Conservation (phyloP, 2,797 vertebrate genomes). For the Cygnus olor region DNA sequence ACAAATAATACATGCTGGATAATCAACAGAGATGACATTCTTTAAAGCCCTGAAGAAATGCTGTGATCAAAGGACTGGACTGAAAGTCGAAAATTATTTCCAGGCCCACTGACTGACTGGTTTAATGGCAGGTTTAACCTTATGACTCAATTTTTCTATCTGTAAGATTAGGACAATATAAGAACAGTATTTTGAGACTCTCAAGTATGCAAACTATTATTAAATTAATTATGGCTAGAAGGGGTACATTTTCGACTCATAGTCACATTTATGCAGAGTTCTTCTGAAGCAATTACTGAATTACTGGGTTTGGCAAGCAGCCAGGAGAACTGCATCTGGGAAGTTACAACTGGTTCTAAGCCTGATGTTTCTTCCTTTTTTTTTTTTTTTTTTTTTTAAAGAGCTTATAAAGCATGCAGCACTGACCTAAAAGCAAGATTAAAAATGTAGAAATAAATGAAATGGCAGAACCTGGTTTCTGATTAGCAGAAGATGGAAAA, state of each 20-base stretch:
- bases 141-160: not conserved
- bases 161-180: not conserved
- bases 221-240: constrained; percentile 21
- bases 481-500: not conserved
- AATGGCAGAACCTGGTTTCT: not conserved
- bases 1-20: not conserved
- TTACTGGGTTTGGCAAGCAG: constrained; percentile 39
- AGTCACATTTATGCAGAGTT: not conserved
- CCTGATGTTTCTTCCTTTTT: not conserved
- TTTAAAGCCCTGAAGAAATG: constrained; percentile 5
- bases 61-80: not conserved
- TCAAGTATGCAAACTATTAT: not conserved
- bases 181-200: not conserved
- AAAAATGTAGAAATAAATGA: not conserved
- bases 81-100: not conserved
- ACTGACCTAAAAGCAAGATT: not conserved
- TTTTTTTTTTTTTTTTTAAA: not conserved
- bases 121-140: not conserved
- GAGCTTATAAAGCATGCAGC: not conserved
- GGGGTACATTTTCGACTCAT: not conserved
- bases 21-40: not conserved
- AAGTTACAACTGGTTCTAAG: constrained; percentile 45
- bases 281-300: constrained; percentile 40
- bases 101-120: not conserved
- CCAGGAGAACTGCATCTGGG: constrained; percentile 31